Evolutionary conservation across 2,888 invertebrate species (phyloP).

Genomic region (Cerceris ruficornis): DNA sequence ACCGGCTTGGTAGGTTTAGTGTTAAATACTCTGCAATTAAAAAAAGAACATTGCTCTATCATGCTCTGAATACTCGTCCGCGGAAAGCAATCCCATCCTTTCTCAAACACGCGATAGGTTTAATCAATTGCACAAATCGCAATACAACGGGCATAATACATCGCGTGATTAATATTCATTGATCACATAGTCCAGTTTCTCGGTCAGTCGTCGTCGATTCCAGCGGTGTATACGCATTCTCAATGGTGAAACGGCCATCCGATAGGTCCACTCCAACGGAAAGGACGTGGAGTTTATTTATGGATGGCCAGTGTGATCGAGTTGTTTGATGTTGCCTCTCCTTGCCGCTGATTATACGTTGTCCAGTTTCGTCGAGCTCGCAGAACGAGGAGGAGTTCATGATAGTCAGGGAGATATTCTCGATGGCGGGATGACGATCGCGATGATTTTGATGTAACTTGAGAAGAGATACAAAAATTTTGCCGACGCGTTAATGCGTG

Average conservation of each 20-base stretch:
- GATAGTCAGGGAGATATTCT: no score
- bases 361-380: background rate
- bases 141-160: background rate
- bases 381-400: background rate
- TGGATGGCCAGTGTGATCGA: background rate
- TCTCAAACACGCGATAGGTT: no score
- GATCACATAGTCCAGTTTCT: background rate
- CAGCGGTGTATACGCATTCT: background rate
- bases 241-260: background rate
- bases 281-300: background rate
- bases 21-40: no score
- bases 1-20: no score
- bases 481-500: no score
- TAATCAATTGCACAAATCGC: background rate
- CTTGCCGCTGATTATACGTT: background rate
- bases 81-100: no score
- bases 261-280: background rate
- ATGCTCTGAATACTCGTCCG: no score
- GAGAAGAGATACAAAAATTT: no score
- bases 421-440: no score
- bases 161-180: conserved; percentile 3
- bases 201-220: background rate
- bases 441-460: no score
- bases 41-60: no score
- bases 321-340: background rate